These are phyloP conservation scores for Astyanax mexicanus DNA, from an alignment of 2,797 vertebrate genomes.

Conservation along the genomic window DNA sequence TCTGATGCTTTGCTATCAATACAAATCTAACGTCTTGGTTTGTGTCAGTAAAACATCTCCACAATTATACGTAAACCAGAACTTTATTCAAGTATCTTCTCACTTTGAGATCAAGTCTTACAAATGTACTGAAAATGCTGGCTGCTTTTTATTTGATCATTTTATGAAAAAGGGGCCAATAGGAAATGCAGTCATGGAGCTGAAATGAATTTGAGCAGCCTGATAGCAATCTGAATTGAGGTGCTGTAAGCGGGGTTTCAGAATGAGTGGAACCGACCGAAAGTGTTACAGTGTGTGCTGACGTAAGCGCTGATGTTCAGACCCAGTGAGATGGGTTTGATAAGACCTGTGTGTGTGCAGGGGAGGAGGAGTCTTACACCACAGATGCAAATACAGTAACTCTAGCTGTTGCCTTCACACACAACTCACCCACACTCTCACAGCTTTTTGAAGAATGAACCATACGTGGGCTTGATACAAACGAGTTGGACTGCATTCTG, in stretches of 20 bases:
- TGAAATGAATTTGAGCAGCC: not conserved
- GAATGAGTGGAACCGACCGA: not conserved
- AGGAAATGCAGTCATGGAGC: not conserved
- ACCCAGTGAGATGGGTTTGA: not conserved
- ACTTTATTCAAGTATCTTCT: not conserved
- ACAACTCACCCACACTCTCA: not conserved
- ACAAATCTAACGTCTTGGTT: not conserved
- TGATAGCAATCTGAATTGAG: not conserved
- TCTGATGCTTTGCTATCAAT: not conserved
- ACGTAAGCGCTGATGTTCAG: not conserved
- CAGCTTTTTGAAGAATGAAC: not conserved
- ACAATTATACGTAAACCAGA: too few relatives aligned
- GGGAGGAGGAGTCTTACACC: not conserved
- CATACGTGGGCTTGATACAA: not conserved
- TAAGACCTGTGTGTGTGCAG: not conserved
- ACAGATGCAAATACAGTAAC: slow-evolving; percentile 16
- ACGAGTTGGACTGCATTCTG: not conserved
- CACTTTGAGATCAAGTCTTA: not conserved
- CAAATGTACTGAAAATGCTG: not conserved
- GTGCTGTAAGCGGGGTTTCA: not conserved
- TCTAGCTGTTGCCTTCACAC: not conserved
- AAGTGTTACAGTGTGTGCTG: slow-evolving; percentile 5
- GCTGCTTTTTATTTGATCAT: not conserved
- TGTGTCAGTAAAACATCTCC: not conserved
- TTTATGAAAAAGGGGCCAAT: not conserved